phyloP scores from a whole-genome alignment of 1,140 invertebrate genomes.

The Papilio helenus region DNA sequence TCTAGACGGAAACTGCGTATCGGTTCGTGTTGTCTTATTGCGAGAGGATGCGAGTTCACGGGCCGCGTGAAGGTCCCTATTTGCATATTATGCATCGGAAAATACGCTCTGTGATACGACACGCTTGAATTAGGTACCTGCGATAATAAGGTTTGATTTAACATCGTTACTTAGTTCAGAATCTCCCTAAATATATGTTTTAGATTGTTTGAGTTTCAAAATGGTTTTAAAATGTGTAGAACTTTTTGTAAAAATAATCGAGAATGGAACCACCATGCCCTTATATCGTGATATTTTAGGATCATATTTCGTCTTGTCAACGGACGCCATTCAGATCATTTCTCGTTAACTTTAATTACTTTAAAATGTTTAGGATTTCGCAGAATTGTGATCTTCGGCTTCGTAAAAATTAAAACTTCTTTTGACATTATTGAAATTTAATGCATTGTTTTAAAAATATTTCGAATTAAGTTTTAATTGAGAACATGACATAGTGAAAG shows the following conservation, averaged over 20 bases:
- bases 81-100: slow-evolving; percentile 51
- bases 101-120: slow-evolving; percentile 30
- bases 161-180: slow-evolving; percentile 10
- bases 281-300: slow-evolving; percentile 36
- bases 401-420: slow-evolving; percentile 23
- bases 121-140: slow-evolving; percentile 24
- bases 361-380: slow-evolving; percentile 66
- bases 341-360: slow-evolving; percentile 77
- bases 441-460: background rate
- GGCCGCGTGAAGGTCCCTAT: slow-evolving; percentile 44
- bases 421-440: slow-evolving; percentile 21
- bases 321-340: slow-evolving; percentile 62
- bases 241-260: slow-evolving; percentile 1
- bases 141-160: slow-evolving; percentile 19
- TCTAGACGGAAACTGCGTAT: slow-evolving; percentile 74
- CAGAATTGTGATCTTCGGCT: slow-evolving; percentile 42
- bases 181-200: slow-evolving; percentile 12
- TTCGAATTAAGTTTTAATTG: no score
- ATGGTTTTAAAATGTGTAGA: slow-evolving; percentile 8
- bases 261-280: slow-evolving; percentile 24
- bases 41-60: slow-evolving; percentile 44
- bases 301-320: slow-evolving; percentile 66
- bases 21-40: slow-evolving; percentile 61
- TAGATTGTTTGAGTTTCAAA: slow-evolving; percentile 16
- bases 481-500: no score